Evolutionary conservation across 2,888 invertebrate species (phyloP).

Genomic region (Synergus umbraculus): DNA sequence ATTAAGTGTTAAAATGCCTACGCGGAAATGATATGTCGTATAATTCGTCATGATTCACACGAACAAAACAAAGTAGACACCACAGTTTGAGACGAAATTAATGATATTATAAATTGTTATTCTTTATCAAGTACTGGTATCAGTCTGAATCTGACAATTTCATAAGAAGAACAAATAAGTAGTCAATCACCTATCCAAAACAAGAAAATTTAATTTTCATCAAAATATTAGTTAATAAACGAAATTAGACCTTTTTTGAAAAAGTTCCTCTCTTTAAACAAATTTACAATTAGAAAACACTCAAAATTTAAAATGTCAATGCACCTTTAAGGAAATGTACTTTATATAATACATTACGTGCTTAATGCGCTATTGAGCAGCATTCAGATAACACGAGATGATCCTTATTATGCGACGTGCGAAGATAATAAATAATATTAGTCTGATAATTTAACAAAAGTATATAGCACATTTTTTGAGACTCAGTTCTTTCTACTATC

Average conservation of each 20-base stretch:
- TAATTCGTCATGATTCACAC: slow-evolving; percentile 11
- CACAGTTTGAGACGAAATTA: slow-evolving; percentile 9
- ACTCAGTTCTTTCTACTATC: neutral
- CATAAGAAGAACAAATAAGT: neutral
- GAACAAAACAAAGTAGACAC: neutral
- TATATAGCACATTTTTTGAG: slow-evolving; percentile 29
- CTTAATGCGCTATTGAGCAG: slow-evolving; percentile 35
- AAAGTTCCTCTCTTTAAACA: neutral
- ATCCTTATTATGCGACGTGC: neutral
- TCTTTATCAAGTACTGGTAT: neutral
- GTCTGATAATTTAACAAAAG: slow-evolving; percentile 28
- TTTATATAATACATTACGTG: neutral
- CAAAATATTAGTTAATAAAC: neutral
- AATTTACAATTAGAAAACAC: neutral
- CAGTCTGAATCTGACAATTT: slow-evolving; percentile 15
- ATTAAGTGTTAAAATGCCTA: slow-evolving; percentile 60
- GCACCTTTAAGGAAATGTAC: slow-evolving; percentile 16
- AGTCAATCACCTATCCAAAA: neutral
- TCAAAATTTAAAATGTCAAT: slow-evolving; percentile 16
- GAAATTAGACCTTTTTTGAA: neutral
- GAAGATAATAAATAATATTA: slow-evolving; percentile 39
- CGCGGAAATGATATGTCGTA: slow-evolving; percentile 57
- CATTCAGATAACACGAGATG: slow-evolving; percentile 32
- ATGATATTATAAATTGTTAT: neutral
- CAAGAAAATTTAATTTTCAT: neutral